phyloP scores from a whole-genome alignment of 2,888 invertebrate genomes.

The Pecten maximus region DNA sequence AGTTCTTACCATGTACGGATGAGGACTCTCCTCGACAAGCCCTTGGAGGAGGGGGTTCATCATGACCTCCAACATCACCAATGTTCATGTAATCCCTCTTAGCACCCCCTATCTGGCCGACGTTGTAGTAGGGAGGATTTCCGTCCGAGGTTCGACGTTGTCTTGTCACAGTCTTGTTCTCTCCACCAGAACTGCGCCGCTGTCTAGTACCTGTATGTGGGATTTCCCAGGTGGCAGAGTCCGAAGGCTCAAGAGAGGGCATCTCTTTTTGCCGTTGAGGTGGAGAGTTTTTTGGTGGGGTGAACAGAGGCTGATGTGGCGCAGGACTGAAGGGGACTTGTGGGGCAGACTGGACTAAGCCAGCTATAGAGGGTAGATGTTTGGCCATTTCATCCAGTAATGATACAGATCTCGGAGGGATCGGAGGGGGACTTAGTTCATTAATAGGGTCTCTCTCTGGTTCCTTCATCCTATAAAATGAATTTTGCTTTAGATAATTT shows the following conservation, averaged over 20 bases:
- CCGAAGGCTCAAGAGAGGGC: background rate
- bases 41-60: background rate
- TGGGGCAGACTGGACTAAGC: background rate
- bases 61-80: background rate
- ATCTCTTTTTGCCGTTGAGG: background rate
- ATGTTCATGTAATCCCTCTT: slow-evolving; percentile 6
- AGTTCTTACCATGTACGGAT: background rate
- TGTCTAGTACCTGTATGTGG: background rate
- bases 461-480: background rate
- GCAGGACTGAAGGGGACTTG: background rate
- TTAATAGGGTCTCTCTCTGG: background rate
- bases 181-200: background rate
- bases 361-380: background rate
- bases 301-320: background rate
- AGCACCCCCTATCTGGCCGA: background rate
- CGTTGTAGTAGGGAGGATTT: background rate
- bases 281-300: background rate
- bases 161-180: background rate
- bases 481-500: background rate
- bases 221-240: background rate
- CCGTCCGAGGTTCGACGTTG: background rate
- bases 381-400: background rate
- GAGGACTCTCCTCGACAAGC: background rate
- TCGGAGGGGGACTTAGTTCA: background rate
- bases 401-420: background rate